Base-by-base conservation (phyloP, 2,113 vertebrate genomes). In the Varanus komodoensis region DNA sequence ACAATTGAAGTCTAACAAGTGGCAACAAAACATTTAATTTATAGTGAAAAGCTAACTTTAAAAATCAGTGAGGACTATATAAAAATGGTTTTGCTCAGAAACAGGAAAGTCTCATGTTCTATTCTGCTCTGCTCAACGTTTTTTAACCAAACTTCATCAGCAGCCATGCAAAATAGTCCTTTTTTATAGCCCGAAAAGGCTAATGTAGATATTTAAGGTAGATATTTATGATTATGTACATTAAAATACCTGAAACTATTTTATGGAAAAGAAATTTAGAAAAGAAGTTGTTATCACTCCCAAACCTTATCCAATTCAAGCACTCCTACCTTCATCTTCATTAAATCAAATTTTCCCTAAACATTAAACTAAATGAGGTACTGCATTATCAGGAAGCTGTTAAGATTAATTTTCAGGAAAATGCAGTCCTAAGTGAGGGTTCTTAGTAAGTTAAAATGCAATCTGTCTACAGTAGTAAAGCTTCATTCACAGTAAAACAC, bases 341-440 rank as follows among this genome's bases (percentile, higher is more conserved):
- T 90, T 81, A 78, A 67, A 71, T 89, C 21, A 86, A 11, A 89
- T 15, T 69, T 29, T 38, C 79, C 78, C 29, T 2, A 14, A 84
- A 48, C 23, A 44, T 5, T 79, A 61, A 7, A 11, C 61, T 34
- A 87, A 78, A 82, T 38, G 69, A 89, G 69, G 71, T 85, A 77
- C 44, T 86, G 0, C 54, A 69, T 69, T 89, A 69, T 64, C 83
- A 90, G 80, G 69, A 92, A 91, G 3, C 25, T 21, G 82, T 69
- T 27, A 79, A 44, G 67, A 92, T 44, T 90, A n/a, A 15, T 88
- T 93, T 89, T 44, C 73, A 79, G 54, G n/a, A 38, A 94, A 94
- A 75, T 71, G 34, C 82, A 89, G 67, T 48, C 29, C 38, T 89
- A 74, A 50, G 23, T 6, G 74, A 44, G 38, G 4, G 14, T 75